Base-by-base conservation (phyloP, 2,888 invertebrate species). In the Ecliptopera silaceata region DNA sequence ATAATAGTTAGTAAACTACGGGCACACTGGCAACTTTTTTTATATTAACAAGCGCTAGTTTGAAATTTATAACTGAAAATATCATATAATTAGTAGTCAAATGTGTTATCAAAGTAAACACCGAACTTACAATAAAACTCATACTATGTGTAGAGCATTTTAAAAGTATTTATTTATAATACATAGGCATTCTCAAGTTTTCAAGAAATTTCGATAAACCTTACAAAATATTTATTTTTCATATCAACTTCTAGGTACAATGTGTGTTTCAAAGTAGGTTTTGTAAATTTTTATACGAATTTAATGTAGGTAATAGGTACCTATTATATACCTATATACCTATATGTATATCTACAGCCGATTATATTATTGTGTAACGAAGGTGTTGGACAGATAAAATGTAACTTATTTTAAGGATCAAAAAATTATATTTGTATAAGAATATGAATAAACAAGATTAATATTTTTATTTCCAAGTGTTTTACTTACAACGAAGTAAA, bases 341-440 rank as follows among this genome's bases (percentile, higher is more conserved):
- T 36, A 6, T 36, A 8, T 36, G 52, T 61, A 66, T 46, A 79
- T 82, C 88, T 84, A 84, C 88, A 88, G 86, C 88, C 88, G 69
- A 39, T 74, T 74, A 75, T 74, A 47, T 75, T 74, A 75, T 74
- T 77, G 68, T 80, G 74, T 88, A 81, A 77, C 74, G 74, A 77
- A 81, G 86, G 86, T 89, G 88, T 89, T 89, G 88, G 88, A 83
- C 82, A 78, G 79, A 87, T 83, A 82, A 78, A 81, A 72, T 83
- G 82, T 91, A 89, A 90, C 86, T 82, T 90, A 89, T 77, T 78
- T 70, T 88, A 85, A 85, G 85, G 71, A 81, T 77, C 74, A 60
- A 78, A 70, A 52, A 31, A 43, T 49, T 77, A 73, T 87, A 78
- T 88, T 84, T 85, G 77, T 84, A 83, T 34, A 34, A 12, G 18